Conservation (phyloP, 2,113 vertebrate species). For the Acinonyx jubatus region DNA sequence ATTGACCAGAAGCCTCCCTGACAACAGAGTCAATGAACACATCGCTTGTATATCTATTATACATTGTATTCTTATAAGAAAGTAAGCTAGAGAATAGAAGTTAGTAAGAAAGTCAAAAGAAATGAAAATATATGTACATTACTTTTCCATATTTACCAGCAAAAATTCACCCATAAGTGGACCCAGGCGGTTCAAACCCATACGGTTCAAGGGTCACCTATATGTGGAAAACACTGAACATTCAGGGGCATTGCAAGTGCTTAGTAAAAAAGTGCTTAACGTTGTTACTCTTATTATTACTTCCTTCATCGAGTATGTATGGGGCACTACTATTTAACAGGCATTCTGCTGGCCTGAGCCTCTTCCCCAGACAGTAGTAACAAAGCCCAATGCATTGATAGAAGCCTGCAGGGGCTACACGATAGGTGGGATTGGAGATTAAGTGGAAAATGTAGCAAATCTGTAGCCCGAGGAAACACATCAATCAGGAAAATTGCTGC, state of each 20-base stretch:
- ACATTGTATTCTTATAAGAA: background rate
- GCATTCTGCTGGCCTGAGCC: no score
- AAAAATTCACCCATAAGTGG: background rate
- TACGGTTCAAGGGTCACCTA: background rate
- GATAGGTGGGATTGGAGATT: background rate
- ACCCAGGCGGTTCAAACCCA: background rate
- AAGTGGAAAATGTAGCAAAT: background rate
- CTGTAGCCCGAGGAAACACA: background rate
- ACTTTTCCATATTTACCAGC: background rate
- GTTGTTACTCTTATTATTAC: background rate
- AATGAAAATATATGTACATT: background rate
- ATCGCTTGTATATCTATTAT: background rate
- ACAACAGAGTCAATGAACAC: background rate
- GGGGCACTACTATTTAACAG: background rate
- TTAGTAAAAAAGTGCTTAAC: background rate
- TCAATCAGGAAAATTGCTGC: background rate
- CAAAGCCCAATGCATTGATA: accelerated
- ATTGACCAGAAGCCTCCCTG: background rate
- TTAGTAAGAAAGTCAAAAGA: background rate
- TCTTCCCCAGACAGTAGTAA: background rate
- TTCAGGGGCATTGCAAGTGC: background rate
- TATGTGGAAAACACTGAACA: background rate
- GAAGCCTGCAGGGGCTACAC: no score
- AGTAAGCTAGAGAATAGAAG: background rate
- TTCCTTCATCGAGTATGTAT: background rate